Conservation (phyloP, 2,113 vertebrate species). For the Shinisaurus crocodilurus region DNA sequence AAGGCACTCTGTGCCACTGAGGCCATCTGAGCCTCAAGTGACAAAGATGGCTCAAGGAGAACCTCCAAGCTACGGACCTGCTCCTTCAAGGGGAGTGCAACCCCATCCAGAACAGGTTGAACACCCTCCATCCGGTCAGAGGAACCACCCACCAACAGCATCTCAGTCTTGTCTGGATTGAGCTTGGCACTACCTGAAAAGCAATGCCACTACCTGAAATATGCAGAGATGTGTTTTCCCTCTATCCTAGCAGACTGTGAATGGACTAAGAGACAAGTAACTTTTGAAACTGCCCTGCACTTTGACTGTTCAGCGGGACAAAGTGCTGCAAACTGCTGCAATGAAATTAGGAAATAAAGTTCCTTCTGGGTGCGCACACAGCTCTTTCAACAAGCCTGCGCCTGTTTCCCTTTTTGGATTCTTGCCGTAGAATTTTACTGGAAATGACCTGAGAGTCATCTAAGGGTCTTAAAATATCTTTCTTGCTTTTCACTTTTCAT, state of each 20-base stretch:
- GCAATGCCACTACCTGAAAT: neutral
- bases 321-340: neutral
- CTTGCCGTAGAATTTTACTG: neutral
- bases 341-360: neutral
- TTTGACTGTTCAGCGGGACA: neutral
- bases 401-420: neutral
- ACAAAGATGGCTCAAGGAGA: no score
- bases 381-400: neutral
- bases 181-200: neutral
- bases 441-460: constrained; percentile 37
- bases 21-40: no score
- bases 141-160: no score
- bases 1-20: no score
- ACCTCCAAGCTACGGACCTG: no score
- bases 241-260: neutral
- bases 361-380: no score
- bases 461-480: constrained; percentile 33
- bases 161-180: no score
- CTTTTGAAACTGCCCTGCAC: neutral
- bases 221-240: neutral
- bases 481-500: constrained; percentile 26
- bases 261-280: neutral
- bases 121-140: no score
- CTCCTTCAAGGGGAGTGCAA: no score
- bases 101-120: no score